These are phyloP conservation scores for Anthonomus grandis DNA, from an alignment of 1,140 invertebrate genomes.

Conservation along the genomic window DNA sequence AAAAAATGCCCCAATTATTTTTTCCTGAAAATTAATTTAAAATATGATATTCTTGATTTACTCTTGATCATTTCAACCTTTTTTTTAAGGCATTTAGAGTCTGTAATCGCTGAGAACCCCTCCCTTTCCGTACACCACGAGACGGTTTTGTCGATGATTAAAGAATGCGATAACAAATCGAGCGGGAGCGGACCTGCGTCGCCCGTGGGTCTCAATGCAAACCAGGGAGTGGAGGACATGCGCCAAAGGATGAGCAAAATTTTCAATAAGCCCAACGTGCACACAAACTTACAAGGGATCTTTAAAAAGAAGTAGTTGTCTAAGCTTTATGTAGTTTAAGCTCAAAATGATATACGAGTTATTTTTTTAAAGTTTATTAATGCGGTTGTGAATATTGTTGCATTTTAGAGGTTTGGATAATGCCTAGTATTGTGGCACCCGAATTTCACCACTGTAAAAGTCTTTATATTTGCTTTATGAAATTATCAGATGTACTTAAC, in stretches of 20 bases:
- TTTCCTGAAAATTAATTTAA: not conserved
- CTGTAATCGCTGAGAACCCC: constrained; percentile 49
- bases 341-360: too few relatives aligned
- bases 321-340: too few relatives aligned
- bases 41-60: constrained; percentile 2
- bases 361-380: not conserved
- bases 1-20: too few relatives aligned
- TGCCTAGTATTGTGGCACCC: not conserved
- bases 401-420: not conserved
- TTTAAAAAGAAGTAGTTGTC: constrained; percentile 43
- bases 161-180: constrained; percentile 53
- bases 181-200: constrained; percentile 26
- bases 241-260: constrained; percentile 59
- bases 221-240: constrained; percentile 62
- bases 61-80: too few relatives aligned
- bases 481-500: too few relatives aligned
- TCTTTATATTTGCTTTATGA: too few relatives aligned
- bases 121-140: constrained; percentile 52
- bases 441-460: not conserved
- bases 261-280: constrained; percentile 52
- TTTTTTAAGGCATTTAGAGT: constrained; percentile 51
- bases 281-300: constrained; percentile 41
- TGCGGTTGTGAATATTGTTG: not conserved
- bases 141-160: constrained; percentile 52
- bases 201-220: constrained; percentile 48